Conservation (phyloP, 1,140 invertebrate species). For the Lordiphosa mommai region DNA sequence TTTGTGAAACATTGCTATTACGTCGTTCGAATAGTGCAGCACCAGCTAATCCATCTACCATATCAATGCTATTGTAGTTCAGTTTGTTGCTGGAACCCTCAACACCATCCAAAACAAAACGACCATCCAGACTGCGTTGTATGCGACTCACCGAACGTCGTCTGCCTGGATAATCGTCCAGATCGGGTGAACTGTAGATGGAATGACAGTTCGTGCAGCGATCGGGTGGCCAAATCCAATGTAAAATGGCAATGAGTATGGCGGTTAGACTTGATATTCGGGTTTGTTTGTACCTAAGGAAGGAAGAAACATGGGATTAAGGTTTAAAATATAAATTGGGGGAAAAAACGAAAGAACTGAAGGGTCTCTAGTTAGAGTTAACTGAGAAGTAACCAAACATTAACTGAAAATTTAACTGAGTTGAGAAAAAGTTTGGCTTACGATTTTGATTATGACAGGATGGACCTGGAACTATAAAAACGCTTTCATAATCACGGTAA, state of each 20-base stretch:
- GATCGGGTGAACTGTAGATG: slow-evolving; percentile 74
- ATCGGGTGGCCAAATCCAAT: slow-evolving; percentile 86
- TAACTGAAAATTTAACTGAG: slow-evolving; percentile 22
- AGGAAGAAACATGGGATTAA: slow-evolving; percentile 31
- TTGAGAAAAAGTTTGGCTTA: slow-evolving; percentile 57
- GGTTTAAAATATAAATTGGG: neutral
- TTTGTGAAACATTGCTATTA: slow-evolving; percentile 83
- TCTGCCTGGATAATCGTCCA: slow-evolving; percentile 38
- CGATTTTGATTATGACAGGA: slow-evolving; percentile 80
- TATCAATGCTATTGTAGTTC: slow-evolving; percentile 39
- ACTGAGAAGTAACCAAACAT: slow-evolving; percentile 2
- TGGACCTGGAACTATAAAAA: slow-evolving; percentile 88
- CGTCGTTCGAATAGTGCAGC: slow-evolving; percentile 80
- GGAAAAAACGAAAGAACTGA: neutral
- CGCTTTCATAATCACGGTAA: slow-evolving; percentile 87
- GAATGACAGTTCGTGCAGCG: slow-evolving; percentile 82
- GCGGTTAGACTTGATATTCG: slow-evolving; percentile 93
- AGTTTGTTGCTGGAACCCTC: slow-evolving; percentile 30
- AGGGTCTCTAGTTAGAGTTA: too few relatives aligned
- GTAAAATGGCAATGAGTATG: slow-evolving; percentile 83
- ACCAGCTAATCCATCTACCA: slow-evolving; percentile 51
- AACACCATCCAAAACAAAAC: slow-evolving; percentile 83
- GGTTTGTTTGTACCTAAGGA: slow-evolving; percentile 92
- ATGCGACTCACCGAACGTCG: slow-evolving; percentile 81
- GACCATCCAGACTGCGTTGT: slow-evolving; percentile 86